Percentiles rank a stretch among this genome's conserved stretches.
Conservation (phyloP, 2,888 invertebrate species). For the Calameuta filiformis region DNA sequence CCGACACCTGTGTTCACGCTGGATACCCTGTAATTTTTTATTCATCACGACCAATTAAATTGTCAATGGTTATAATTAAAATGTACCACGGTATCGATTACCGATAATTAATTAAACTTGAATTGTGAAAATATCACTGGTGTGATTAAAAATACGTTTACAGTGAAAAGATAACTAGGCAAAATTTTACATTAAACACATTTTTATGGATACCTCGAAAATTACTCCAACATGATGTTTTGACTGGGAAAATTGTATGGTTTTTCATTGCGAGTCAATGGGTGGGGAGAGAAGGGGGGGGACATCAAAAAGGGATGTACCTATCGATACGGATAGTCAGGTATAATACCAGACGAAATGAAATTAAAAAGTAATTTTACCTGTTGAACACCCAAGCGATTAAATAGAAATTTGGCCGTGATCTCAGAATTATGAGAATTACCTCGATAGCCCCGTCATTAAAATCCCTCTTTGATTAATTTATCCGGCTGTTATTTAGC, state of each 20-base stretch:
- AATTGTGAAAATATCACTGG: neutral
- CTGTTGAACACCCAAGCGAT: constrained; percentile 11
- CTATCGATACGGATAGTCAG: neutral
- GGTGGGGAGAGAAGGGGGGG: neutral
- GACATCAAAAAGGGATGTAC: neutral
- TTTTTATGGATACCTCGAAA: neutral
- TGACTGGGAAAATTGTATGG: neutral
- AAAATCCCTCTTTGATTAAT: constrained; percentile 52
- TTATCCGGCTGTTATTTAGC: constrained; percentile 39
- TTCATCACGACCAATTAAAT: neutral
- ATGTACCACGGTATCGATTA: too few relatives aligned
- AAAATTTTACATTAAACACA: neutral
- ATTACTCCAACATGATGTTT: neutral
- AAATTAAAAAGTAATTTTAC: constrained; percentile 1
- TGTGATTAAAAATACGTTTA: neutral
- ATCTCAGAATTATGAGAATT: constrained; percentile 45
- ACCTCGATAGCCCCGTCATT: constrained; percentile 47
- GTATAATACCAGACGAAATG: neutral
- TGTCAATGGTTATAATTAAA: neutral
- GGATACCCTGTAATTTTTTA: neutral
- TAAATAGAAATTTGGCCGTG: constrained; percentile 19
- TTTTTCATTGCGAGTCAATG: neutral
- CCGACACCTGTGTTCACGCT: neutral
- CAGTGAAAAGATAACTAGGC: neutral
- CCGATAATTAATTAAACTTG: too few relatives aligned